phyloP scores from a whole-genome alignment of 2,797 vertebrate species.

The Diceros bicornis region DNA sequence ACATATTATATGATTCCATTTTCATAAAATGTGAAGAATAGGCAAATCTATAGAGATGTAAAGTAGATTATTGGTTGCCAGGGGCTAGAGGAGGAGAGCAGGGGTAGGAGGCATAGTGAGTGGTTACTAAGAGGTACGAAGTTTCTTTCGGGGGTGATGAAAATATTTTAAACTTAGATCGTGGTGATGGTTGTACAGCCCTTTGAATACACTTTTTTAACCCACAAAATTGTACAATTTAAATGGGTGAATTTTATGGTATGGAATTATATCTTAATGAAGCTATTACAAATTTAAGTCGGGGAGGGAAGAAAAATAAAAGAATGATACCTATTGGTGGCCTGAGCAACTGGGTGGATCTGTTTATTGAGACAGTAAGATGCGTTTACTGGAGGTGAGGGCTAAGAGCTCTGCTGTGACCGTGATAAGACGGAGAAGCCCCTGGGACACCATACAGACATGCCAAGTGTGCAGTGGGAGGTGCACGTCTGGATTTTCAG shows the following conservation, averaged over 20 bases:
- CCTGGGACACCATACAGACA: rapidly evolving
- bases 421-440: rapidly evolving
- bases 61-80: too few relatives aligned
- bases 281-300: not conserved
- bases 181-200: not conserved
- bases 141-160: not conserved
- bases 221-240: not conserved
- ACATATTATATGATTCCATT: not conserved
- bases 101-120: too few relatives aligned
- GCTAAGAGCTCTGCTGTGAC: not conserved
- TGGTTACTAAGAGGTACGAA: too few relatives aligned
- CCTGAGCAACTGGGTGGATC: rapidly evolving
- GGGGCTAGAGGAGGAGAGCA: not conserved
- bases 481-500: not conserved
- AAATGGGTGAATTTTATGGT: not conserved
- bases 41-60: not conserved
- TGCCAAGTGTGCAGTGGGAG: rapidly evolving
- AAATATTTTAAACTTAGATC: not conserved
- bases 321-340: not conserved
- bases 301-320: not conserved
- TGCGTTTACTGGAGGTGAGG: not conserved
- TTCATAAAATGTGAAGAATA: not conserved
- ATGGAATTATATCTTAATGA: not conserved
- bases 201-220: too few relatives aligned
- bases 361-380: not conserved